These are phyloP conservation scores for Pitangus sulphuratus DNA, from an alignment of 2,797 vertebrate species.

Conservation along the genomic window DNA sequence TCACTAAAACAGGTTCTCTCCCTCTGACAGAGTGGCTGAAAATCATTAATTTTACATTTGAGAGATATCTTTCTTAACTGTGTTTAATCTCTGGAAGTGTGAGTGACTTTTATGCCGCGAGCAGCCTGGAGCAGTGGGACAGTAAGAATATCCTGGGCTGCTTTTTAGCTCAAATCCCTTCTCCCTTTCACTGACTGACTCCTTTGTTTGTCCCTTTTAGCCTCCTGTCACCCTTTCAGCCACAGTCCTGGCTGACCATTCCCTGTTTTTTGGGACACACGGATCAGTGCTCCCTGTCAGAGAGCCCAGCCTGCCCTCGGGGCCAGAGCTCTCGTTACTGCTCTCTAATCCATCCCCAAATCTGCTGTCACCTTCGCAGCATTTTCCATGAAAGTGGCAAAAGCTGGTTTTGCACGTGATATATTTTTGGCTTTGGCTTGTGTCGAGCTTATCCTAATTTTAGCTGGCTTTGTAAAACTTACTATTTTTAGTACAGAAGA, in stretches of 20 bases:
- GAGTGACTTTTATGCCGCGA: background rate
- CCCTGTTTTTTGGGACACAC: background rate
- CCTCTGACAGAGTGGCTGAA: background rate
- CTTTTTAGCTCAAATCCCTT: background rate
- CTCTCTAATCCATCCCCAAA: background rate
- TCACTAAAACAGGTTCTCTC: background rate
- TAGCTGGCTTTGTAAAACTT: slow-evolving; percentile 13
- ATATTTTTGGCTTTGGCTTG: background rate
- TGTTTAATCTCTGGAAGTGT: background rate
- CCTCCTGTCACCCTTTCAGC: background rate
- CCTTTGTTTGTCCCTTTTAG: background rate
- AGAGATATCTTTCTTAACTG: background rate
- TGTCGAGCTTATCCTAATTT: background rate
- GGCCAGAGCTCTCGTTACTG: background rate
- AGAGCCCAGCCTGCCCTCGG: background rate
- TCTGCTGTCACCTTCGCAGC: background rate
- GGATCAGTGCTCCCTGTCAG: background rate
- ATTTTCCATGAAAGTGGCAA: background rate
- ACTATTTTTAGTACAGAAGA: slow-evolving; percentile 19
- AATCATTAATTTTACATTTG: background rate
- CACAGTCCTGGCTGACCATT: background rate
- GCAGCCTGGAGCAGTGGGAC: background rate
- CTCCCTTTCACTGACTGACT: background rate
- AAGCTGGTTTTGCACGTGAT: background rate
- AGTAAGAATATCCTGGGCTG: background rate